These are phyloP conservation scores for Ips nitidus DNA, from an alignment of 1,140 invertebrate genomes.

Conservation along the genomic window DNA sequence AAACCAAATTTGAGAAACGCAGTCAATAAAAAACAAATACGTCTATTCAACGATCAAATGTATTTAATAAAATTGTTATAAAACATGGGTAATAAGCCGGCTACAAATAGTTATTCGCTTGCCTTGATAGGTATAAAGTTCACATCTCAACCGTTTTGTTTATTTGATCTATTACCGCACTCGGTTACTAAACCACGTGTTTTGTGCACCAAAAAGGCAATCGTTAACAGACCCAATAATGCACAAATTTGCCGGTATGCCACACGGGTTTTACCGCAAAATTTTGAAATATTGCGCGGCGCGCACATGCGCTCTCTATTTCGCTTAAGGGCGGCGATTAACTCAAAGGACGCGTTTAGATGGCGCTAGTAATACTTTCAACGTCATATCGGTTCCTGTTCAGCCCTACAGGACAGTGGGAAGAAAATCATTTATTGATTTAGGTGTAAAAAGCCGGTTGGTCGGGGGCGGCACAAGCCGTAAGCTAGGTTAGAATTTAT, in stretches of 20 bases:
- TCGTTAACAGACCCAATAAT: background rate
- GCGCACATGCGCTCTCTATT: background rate
- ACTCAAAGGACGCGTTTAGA: background rate
- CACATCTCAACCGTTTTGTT: slow-evolving; percentile 22
- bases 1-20: no score
- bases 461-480: slow-evolving; percentile 3
- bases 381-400: background rate
- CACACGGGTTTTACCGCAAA: background rate
- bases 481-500: slow-evolving; percentile 16
- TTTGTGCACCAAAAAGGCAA: slow-evolving; percentile 11
- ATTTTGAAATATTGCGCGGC: background rate
- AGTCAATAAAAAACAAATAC: no score
- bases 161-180: slow-evolving; percentile 20
- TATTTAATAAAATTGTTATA: background rate
- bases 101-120: no score
- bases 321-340: background rate
- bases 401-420: background rate
- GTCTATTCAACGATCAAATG: no score
- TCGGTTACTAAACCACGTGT: slow-evolving; percentile 12
- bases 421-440: slow-evolving; percentile 25
- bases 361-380: slow-evolving; percentile 7
- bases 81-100: background rate
- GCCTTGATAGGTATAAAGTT: slow-evolving; percentile 5
- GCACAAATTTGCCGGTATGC: background rate
- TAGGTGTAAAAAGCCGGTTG: slow-evolving; percentile 13